Evolutionary conservation across 2,113 vertebrate genomes (phyloP).

Genomic region (Etheostoma cragini): DNA sequence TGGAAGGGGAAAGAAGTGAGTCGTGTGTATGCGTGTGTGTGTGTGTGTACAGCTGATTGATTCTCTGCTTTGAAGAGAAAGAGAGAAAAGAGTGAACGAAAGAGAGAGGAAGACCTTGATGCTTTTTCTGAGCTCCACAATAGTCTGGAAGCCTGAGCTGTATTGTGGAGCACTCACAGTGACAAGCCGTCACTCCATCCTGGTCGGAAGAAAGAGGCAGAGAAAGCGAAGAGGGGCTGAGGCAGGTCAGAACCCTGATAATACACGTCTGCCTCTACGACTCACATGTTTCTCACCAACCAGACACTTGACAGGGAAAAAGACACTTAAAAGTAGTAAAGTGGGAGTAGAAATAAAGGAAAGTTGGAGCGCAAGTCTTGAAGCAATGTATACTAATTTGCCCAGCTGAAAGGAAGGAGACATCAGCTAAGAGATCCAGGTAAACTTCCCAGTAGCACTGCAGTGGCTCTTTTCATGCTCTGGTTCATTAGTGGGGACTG

Average conservation of each 20-base stretch:
- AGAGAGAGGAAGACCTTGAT: constrained; percentile 80
- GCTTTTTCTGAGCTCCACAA: constrained; percentile 70
- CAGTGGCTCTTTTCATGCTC: constrained; percentile 6
- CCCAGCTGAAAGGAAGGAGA: constrained; percentile 4
- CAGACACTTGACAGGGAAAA: constrained; percentile 52
- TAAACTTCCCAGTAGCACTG: constrained; percentile 6
- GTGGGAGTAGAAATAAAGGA: constrained; percentile 12
- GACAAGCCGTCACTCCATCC: constrained; percentile 80
- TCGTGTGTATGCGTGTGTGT: constrained; percentile 64
- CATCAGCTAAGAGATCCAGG: not conserved
- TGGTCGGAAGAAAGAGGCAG: constrained; percentile 54
- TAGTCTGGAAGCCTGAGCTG: constrained; percentile 60
- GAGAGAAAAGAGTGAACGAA: constrained; percentile 68
- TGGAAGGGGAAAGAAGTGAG: constrained; percentile 88
- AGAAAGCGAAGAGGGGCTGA: constrained; percentile 50
- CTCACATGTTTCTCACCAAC: constrained; percentile 57
- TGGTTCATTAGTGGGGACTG: not conserved
- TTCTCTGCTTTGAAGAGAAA: constrained; percentile 87
- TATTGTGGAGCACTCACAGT: constrained; percentile 80
- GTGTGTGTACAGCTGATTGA: constrained; percentile 91
- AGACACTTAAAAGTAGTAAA: constrained; percentile 10
- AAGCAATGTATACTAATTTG: not conserved
- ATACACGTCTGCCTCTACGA: constrained; percentile 44
- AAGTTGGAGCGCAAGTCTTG: constrained; percentile 1
- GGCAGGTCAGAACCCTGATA: constrained; percentile 62